A percentile compares a stretch with the other conserved stretches of the same genome.
phyloP scores from a whole-genome alignment of 2,888 invertebrate genomes.

The Metacarcinus magister region DNA sequence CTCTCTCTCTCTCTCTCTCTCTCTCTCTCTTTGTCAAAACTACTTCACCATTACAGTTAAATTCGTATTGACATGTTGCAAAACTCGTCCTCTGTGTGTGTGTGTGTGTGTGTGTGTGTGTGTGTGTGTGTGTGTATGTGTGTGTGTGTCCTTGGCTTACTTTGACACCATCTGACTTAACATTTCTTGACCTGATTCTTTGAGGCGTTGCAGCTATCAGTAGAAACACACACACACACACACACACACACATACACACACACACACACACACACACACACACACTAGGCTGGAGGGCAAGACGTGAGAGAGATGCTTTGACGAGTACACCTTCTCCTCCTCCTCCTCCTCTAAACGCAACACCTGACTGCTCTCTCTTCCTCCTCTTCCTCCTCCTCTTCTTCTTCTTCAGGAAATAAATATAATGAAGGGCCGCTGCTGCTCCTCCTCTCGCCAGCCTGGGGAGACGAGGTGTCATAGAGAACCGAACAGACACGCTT shows the following conservation, averaged over 20 bases:
- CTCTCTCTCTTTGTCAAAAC: neutral
- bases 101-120: neutral
- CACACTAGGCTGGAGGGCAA: neutral
- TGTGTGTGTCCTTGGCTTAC: conserved; percentile 17
- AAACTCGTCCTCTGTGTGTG: neutral
- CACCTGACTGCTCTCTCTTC: neutral
- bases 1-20: neutral
- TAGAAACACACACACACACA: neutral
- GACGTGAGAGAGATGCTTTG: neutral
- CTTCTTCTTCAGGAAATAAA: too few species aligned
- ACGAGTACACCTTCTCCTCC: neutral
- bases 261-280: neutral
- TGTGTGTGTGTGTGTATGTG: neutral
- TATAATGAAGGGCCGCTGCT: too few species aligned
- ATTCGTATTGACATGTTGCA: neutral
- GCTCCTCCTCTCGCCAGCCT: neutral
- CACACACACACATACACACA: conserved; percentile 41
- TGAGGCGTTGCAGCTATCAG: neutral
- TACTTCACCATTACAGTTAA: neutral
- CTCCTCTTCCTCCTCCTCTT: too few species aligned
- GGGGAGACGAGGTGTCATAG: neutral
- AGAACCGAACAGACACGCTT: neutral
- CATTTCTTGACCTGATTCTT: neutral
- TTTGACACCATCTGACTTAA: neutral
- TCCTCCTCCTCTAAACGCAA: neutral